Conservation (phyloP, 2,113 vertebrate genomes). For the Osmerus mordax region DNA sequence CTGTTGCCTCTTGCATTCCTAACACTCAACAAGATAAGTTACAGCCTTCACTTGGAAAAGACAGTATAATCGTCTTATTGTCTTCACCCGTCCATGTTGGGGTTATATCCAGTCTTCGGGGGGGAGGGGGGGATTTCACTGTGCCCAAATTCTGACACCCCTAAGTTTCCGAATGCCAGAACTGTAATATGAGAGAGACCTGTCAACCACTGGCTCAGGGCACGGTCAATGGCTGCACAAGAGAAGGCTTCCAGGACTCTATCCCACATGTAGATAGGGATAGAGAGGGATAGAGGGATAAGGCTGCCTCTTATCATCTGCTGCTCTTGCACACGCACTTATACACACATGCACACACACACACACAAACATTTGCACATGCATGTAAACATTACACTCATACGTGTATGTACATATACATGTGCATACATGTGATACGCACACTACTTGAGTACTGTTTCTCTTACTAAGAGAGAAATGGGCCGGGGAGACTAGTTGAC, state of each 20-base stretch:
- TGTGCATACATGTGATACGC: background rate
- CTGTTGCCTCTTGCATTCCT: slow-evolving; percentile 69
- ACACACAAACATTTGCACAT: background rate
- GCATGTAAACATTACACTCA: background rate
- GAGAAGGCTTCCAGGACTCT: background rate
- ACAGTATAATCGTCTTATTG: slow-evolving; percentile 61
- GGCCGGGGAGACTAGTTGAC: slow-evolving; percentile 25
- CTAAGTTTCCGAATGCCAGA: slow-evolving; percentile 23
- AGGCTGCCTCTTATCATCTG: background rate
- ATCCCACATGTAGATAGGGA: background rate
- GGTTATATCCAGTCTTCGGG: background rate
- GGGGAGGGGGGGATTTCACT: background rate
- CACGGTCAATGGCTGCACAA: background rate
- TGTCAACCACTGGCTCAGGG: slow-evolving; percentile 7
- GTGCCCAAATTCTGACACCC: slow-evolving; percentile 14
- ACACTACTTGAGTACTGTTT: background rate
- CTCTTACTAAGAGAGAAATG: background rate
- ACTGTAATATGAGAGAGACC: slow-evolving; percentile 34
- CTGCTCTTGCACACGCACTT: background rate
- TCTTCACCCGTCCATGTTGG: slow-evolving; percentile 44
- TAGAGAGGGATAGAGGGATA: background rate
- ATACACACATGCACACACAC: background rate
- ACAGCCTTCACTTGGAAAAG: slow-evolving; percentile 45
- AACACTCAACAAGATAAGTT: slow-evolving; percentile 57
- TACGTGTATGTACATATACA: background rate